These are phyloP conservation scores for Caenorhabditis angaria DNA, from an alignment of 2,888 invertebrate genomes.

Conservation along the genomic window DNA sequence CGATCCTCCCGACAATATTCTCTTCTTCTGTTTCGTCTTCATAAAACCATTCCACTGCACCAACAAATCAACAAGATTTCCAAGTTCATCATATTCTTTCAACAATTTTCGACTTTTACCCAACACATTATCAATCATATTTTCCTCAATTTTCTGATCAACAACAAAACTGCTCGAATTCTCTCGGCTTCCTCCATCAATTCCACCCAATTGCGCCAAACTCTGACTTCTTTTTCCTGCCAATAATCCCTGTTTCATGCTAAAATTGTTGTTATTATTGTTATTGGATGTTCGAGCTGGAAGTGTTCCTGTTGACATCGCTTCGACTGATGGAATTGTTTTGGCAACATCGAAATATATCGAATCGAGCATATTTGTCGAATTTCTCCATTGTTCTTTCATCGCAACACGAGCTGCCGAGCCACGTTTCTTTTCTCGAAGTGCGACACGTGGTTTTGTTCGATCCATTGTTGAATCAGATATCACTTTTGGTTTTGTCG, in stretches of 20 bases:
- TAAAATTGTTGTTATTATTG: slow-evolving; percentile 12
- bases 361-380: slow-evolving; percentile 66
- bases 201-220: slow-evolving; percentile 42
- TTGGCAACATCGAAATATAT: slow-evolving; percentile 68
- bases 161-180: slow-evolving; percentile 11
- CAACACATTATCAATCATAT: slow-evolving; percentile 52
- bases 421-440: slow-evolving; percentile 56
- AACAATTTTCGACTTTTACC: slow-evolving; percentile 41
- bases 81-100: slow-evolving; percentile 58
- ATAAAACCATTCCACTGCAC: slow-evolving; percentile 57
- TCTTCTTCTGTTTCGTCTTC: neutral
- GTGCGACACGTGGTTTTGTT: slow-evolving; percentile 43
- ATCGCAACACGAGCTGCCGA: slow-evolving; percentile 54
- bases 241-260: slow-evolving; percentile 8
- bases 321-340: slow-evolving; percentile 68
- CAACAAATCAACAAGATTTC: slow-evolving; percentile 56
- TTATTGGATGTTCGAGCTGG: slow-evolving; percentile 19
- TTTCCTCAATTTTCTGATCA: slow-evolving; percentile 39
- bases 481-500: slow-evolving; percentile 12
- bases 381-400: slow-evolving; percentile 69
- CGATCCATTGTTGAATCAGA: slow-evolving; percentile 33
- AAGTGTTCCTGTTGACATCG: slow-evolving; percentile 49
- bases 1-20: neutral
- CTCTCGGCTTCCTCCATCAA: neutral
- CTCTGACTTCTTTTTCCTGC: slow-evolving; percentile 43